These are phyloP conservation scores for Aricia artaxerxes DNA, from an alignment of 2,888 invertebrate genomes.

Conservation along the genomic window DNA sequence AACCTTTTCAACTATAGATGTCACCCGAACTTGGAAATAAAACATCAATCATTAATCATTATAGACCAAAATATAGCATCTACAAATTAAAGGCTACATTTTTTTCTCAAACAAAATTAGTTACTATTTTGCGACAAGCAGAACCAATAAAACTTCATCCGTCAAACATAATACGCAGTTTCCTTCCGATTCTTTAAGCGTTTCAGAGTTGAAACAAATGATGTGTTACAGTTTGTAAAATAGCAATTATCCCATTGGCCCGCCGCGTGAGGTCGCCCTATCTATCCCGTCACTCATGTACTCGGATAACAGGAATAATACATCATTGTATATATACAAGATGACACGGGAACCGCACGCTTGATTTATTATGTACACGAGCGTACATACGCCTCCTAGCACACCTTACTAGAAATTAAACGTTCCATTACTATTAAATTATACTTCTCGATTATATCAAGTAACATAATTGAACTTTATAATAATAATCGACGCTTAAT, in stretches of 20 bases:
- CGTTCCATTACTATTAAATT: constrained; percentile 27
- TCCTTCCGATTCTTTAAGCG: neutral
- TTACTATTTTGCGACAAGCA: neutral
- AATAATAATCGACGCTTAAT: constrained; percentile 24
- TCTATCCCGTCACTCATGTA: constrained; percentile 41
- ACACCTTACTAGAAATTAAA: constrained; percentile 28
- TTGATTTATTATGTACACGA: constrained; percentile 44
- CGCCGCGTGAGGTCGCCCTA: constrained; percentile 36
- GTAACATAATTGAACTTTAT: no score
- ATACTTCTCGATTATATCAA: neutral
- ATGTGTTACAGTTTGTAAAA: constrained; percentile 10
- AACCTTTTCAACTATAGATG: neutral
- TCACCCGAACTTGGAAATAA: neutral
- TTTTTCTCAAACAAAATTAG: neutral
- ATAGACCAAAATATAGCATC: neutral
- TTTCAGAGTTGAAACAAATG: neutral
- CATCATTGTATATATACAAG: constrained; percentile 43
- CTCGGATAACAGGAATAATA: constrained; percentile 42
- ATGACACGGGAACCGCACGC: constrained; percentile 47
- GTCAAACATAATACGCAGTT: neutral
- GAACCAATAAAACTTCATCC: neutral
- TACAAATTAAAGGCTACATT: neutral
- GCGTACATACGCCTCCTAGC: constrained; percentile 27
- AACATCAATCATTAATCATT: no score
- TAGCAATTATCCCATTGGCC: constrained; percentile 33